Conservation (phyloP, 2,797 vertebrate species). For the Eulemur mongoz region DNA sequence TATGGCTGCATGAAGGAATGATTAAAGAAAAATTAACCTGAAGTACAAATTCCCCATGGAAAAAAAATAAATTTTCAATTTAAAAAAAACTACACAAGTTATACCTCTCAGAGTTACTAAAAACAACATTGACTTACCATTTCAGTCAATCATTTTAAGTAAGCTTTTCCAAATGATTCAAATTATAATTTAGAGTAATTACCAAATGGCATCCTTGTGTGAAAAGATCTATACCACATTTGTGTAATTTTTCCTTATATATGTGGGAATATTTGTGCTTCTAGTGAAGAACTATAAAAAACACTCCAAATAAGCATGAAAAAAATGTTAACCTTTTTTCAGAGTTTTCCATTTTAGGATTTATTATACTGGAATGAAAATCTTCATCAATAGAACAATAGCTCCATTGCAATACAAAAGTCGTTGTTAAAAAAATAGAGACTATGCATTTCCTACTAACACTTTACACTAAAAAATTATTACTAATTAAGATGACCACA, state of each 20-base stretch:
- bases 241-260: neutral
- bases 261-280: neutral
- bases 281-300: neutral
- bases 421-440: neutral
- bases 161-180: neutral
- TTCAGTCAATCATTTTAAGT: neutral
- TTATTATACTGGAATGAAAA: constrained; percentile 48
- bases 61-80: constrained; percentile 10
- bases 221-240: neutral
- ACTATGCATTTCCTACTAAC: neutral
- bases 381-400: neutral
- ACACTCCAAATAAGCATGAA: neutral
- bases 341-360: neutral
- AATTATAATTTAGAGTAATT: constrained; percentile 8
- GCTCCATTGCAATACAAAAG: neutral
- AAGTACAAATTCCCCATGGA: neutral
- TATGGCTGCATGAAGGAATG: neutral
- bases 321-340: neutral
- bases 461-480: neutral
- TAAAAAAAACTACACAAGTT: neutral
- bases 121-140: neutral
- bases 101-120: neutral
- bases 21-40: constrained; percentile 35
- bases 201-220: neutral
- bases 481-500: constrained; percentile 2